phyloP scores from a whole-genome alignment of 64 coral and sea anemone genomes.

The Cladopsammia gracilis region DNA sequence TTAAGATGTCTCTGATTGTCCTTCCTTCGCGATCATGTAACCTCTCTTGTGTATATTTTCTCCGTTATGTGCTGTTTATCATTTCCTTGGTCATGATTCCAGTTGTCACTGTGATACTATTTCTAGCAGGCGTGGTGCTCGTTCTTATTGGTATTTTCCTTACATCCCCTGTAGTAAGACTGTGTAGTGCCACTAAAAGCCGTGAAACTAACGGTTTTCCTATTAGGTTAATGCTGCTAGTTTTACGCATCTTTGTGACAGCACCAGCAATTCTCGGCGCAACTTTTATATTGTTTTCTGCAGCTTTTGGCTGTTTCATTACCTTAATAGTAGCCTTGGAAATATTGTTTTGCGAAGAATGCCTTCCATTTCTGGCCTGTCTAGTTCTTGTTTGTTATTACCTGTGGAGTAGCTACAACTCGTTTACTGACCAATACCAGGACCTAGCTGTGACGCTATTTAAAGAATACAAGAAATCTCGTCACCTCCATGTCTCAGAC shows the following conservation, averaged over 20 bases:
- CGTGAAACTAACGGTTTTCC: too few species aligned
- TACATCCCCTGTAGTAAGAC: not conserved
- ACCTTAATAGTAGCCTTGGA: not conserved
- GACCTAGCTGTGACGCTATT: not conserved
- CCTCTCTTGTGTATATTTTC: not conserved
- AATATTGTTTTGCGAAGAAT: not conserved
- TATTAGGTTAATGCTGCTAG: too few species aligned
- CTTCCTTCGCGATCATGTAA: not conserved
- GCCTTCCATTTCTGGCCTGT: not conserved
- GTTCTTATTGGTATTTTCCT: not conserved
- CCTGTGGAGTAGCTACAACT: not conserved
- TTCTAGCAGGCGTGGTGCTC: not conserved
- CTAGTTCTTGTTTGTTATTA: constrained; percentile 5
- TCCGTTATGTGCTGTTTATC: not conserved
- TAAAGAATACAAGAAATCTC: not conserved
- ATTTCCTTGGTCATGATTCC: too few species aligned
- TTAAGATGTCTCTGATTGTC: not conserved
- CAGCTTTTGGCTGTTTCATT: not conserved
- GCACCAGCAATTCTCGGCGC: not conserved
- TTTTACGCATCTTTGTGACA: not conserved
- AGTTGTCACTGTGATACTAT: not conserved
- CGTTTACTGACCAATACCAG: not conserved
- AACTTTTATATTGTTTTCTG: not conserved
- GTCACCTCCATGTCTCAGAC: not conserved
- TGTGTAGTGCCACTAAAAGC: too few species aligned